phyloP scores from a whole-genome alignment of 2,888 invertebrate species.

The Pristionchus maxplancki region DNA sequence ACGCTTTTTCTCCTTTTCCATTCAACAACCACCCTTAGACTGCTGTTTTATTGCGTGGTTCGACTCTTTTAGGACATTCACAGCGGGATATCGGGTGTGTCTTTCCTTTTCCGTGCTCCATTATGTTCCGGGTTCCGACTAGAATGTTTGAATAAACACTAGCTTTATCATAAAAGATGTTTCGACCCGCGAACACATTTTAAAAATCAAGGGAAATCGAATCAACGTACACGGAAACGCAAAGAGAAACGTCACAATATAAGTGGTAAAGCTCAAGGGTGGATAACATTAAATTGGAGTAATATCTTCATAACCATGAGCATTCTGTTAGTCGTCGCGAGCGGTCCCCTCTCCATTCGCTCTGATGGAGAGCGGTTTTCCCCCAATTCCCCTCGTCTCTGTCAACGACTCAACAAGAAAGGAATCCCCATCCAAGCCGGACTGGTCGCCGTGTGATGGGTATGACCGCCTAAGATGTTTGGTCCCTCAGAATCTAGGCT shows the following conservation, averaged over 20 bases:
- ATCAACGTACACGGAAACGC: background rate
- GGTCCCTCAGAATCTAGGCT: no score
- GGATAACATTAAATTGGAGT: background rate
- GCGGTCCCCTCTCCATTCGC: no score
- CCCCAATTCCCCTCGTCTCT: no score
- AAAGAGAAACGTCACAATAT: background rate
- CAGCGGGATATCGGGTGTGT: slow-evolving; percentile 20
- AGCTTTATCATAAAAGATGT: background rate
- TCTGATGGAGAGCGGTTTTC: no score
- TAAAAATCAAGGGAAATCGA: background rate
- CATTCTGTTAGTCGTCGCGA: no score
- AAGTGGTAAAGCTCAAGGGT: background rate
- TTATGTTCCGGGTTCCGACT: background rate
- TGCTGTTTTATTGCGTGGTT: slow-evolving; percentile 22
- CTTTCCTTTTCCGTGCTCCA: background rate
- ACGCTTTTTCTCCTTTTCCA: background rate
- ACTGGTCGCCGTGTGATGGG: no score
- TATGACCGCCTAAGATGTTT: no score
- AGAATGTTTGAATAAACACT: background rate
- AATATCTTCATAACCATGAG: background rate
- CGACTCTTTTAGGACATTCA: slow-evolving; percentile 12
- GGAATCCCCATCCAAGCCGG: no score
- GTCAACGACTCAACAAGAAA: no score
- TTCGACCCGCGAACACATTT: background rate
- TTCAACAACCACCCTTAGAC: background rate